Base-by-base conservation (phyloP, 1,140 invertebrate species). In the Drosophila nasuta region DNA sequence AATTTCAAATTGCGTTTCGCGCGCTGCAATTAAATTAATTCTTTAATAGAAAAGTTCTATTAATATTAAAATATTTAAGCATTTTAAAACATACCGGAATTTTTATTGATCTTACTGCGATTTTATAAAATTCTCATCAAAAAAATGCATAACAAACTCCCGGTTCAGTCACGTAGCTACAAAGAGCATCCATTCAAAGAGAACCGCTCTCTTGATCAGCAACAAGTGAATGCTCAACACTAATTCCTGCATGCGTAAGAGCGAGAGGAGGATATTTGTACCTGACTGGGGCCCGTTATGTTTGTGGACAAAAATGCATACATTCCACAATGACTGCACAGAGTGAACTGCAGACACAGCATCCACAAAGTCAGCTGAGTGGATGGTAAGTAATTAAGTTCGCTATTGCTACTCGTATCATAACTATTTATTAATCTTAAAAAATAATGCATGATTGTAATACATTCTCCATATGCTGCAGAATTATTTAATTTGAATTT, bases 161-260 rank as follows among this genome's bases (percentile, higher is more conserved):
- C 30, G 28, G 30, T 7, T 28, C 33, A 25, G 4, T 6, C 25
- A 30, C 11, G 10, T 13, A 30, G 3, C 13, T 17, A 25, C 20
- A 3, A 57, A 59, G 41, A 59, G 41, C 17, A 57, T 6, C 20
- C 8, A 35, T 25, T 17, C 3, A 33, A 57, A 57, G 54, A 41
- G 54, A 57, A 7, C 45, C 58, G 49, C 48, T 30, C 51, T 25
- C 8, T 15, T 10, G 3, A 35, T 25, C 52, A 63, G 65, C 65
- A 75, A 54, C 70, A 74, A 77, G 74, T 73, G 69, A 65, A 58
- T 64, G 35, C 33, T 41, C 15, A 33, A 41, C 20, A 15, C n/a
- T 2, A 28, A 8, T 35, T 15, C 5, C 28, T 46, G 38, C 11
- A 13, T 11, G 10, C 45, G 41, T 56, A 20, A 35, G 25, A 43